Conservation (phyloP, 1,140 invertebrate species). For the Ips nitidus region DNA sequence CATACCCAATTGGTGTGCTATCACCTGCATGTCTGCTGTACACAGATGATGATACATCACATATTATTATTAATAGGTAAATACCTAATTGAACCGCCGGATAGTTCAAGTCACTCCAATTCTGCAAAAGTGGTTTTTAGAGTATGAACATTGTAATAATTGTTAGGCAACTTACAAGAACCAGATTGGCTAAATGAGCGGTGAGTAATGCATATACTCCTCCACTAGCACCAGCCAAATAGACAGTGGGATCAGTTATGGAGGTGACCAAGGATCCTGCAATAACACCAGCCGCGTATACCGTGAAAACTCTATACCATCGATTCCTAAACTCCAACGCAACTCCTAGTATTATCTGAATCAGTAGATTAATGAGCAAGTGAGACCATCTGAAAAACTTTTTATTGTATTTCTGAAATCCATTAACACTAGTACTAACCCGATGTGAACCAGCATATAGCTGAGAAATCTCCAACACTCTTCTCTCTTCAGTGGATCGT, state of each 20-base stretch:
- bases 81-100: conserved; percentile 76
- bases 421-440: conserved; percentile 56
- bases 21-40: conserved; percentile 72
- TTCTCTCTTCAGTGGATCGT: conserved; percentile 68
- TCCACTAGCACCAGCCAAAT: conserved; percentile 91
- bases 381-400: conserved; percentile 67
- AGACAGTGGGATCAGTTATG: conserved; percentile 81
- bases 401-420: not conserved
- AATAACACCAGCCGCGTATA: conserved; percentile 79
- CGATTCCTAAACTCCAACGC: conserved; percentile 94
- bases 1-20: conserved; percentile 71
- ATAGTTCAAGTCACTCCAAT: conserved; percentile 91
- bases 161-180: conserved; percentile 69
- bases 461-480: conserved; percentile 90
- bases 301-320: conserved; percentile 84
- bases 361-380: conserved; percentile 84
- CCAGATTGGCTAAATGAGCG: conserved; percentile 91
- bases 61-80: conserved; percentile 68
- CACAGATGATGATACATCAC: conserved; percentile 73
- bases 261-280: conserved; percentile 86
- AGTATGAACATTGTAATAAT: conserved; percentile 1
- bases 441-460: conserved; percentile 90
- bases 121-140: conserved; percentile 56
- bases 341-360: conserved; percentile 89
- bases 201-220: conserved; percentile 95